These are phyloP conservation scores for Lutjanus erythropterus DNA, from an alignment of 2,113 vertebrate species.

Conservation along the genomic window DNA sequence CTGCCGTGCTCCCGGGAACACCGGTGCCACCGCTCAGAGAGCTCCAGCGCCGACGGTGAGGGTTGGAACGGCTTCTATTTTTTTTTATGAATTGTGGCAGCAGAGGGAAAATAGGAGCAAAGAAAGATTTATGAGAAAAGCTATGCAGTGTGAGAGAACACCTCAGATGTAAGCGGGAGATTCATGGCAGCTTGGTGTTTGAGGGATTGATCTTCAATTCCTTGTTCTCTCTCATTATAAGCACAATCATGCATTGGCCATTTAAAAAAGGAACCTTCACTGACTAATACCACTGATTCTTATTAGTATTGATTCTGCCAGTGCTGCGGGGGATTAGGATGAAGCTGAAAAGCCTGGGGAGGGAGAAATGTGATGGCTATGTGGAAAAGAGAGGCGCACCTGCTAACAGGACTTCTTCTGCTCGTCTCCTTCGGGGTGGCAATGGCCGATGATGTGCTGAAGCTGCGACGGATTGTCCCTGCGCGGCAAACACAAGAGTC, in stretches of 20 bases:
- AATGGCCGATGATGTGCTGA: slow-evolving; percentile 91
- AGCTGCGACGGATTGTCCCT: slow-evolving; percentile 88
- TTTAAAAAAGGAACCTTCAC: slow-evolving; percentile 62
- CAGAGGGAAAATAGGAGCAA: slow-evolving; percentile 4
- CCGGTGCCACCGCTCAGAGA: slow-evolving; percentile 62
- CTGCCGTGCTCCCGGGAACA: slow-evolving; percentile 22
- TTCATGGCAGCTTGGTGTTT: slow-evolving; percentile 40
- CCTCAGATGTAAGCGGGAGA: slow-evolving; percentile 36
- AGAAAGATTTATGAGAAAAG: slow-evolving; percentile 51
- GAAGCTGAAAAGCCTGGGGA: slow-evolving; percentile 34
- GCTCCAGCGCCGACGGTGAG: slow-evolving; percentile 90
- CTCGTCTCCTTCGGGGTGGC: slow-evolving; percentile 89
- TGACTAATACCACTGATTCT: slow-evolving; percentile 70
- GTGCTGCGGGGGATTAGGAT: slow-evolving; percentile 53
- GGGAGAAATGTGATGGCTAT: slow-evolving; percentile 25
- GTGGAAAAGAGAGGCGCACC: slow-evolving; percentile 80
- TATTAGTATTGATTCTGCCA: slow-evolving; percentile 64
- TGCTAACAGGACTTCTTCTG: slow-evolving; percentile 88
- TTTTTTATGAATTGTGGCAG: neutral
- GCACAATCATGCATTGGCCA: slow-evolving; percentile 54
- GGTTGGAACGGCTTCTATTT: slow-evolving; percentile 83
- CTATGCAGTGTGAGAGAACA: slow-evolving; percentile 27
- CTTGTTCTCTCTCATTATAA: slow-evolving; percentile 60
- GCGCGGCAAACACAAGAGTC: slow-evolving; percentile 41
- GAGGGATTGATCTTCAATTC: slow-evolving; percentile 53